Conservation (phyloP, 2,888 invertebrate species). For the Phaonia tiefii region DNA sequence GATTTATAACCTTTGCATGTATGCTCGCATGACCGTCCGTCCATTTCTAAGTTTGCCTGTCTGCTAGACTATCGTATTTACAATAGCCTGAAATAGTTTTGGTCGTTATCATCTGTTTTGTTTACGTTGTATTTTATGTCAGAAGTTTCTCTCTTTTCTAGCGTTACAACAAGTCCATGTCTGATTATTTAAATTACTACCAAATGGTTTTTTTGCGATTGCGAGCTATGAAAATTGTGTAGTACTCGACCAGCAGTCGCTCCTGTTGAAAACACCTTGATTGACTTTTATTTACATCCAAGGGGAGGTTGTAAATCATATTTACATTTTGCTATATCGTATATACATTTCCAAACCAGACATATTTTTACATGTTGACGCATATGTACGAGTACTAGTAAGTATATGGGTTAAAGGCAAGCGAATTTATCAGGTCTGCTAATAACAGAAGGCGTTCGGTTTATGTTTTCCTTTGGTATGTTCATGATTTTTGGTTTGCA, state of each 20-base stretch:
- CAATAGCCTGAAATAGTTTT: neutral
- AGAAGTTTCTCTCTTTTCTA: slow-evolving; percentile 2
- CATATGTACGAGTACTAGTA: neutral
- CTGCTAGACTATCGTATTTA: neutral
- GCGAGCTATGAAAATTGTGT: neutral
- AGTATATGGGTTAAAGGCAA: neutral
- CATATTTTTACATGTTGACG: slow-evolving; percentile 22
- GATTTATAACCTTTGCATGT: slow-evolving; percentile 57
- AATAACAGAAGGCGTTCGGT: slow-evolving; percentile 57
- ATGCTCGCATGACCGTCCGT: neutral
- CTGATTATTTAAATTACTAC: neutral
- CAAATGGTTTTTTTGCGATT: neutral
- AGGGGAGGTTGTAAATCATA: slow-evolving; percentile 46
- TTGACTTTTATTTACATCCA: slow-evolving; percentile 35
- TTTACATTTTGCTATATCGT: slow-evolving; percentile 3
- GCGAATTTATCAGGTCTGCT: neutral
- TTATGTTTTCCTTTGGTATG: too few relatives aligned
- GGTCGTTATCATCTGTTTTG: neutral
- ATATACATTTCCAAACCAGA: neutral
- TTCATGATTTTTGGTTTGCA: neutral
- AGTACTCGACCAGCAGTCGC: neutral
- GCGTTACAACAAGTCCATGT: slow-evolving; percentile 1
- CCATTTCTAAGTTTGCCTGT: neutral
- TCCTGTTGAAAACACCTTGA: slow-evolving; percentile 39
- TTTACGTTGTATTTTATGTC: slow-evolving; percentile 8